phyloP scores from a whole-genome alignment of 1,140 invertebrate species.

The Lethrus apterus region DNA sequence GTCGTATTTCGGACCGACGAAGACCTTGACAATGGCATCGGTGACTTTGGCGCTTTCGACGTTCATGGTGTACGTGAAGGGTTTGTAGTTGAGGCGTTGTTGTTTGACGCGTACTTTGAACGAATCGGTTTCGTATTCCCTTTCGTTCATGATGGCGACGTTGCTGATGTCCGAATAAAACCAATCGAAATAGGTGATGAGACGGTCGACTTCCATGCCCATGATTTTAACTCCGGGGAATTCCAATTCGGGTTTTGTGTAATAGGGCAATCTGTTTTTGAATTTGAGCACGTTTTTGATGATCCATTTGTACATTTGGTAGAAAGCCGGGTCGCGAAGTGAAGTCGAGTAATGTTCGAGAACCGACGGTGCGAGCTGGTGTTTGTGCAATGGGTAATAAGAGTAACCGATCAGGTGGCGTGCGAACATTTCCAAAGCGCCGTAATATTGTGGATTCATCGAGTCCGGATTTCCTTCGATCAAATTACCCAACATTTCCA shows the following conservation, averaged over 20 bases:
- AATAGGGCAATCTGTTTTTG: constrained; percentile 43
- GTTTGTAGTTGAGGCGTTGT: constrained; percentile 51
- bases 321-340: constrained; percentile 60
- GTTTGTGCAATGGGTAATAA: constrained; percentile 29
- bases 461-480: constrained; percentile 60
- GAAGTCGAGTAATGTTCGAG: constrained; percentile 50
- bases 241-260: constrained; percentile 51
- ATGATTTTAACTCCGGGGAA: constrained; percentile 56
- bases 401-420: constrained; percentile 52
- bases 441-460: constrained; percentile 56
- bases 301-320: constrained; percentile 52
- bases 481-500: constrained; percentile 56
- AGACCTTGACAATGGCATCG: constrained; percentile 53
- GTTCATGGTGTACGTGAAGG: constrained; percentile 54
- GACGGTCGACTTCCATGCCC: constrained; percentile 52
- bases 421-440: constrained; percentile 48
- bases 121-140: constrained; percentile 24
- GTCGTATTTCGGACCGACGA: constrained; percentile 63
- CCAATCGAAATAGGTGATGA: constrained; percentile 64
- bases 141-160: constrained; percentile 44
- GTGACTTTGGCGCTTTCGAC: constrained; percentile 49
- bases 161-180: constrained; percentile 61
- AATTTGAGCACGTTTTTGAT: constrained; percentile 41
- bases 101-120: constrained; percentile 43
- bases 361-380: constrained; percentile 35